These are phyloP conservation scores for Strigamia maritima DNA, from an alignment of 2,888 invertebrate species.

Conservation along the genomic window DNA sequence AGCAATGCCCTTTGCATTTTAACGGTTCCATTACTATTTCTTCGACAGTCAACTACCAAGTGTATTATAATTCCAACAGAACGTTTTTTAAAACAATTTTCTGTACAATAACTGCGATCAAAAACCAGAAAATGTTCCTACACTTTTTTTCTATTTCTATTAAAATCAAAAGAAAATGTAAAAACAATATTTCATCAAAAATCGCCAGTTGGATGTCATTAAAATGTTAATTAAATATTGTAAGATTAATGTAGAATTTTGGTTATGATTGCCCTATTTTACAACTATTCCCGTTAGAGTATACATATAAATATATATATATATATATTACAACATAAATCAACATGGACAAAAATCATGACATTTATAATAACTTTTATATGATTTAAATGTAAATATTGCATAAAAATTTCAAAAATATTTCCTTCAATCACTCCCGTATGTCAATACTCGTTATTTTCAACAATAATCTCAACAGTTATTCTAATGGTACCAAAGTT, in stretches of 20 bases:
- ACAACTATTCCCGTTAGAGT: no score
- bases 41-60: no score
- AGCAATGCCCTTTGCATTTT: no score
- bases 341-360: not conserved
- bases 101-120: not conserved
- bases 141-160: not conserved
- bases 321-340: not conserved
- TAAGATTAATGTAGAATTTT: not conserved
- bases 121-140: not conserved
- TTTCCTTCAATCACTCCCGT: not conserved
- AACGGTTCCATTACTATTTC: no score
- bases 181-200: no score
- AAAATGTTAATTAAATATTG: no score
- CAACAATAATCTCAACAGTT: not conserved
- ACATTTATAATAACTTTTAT: not conserved
- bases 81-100: not conserved
- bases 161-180: not conserved
- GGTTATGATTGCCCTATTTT: not conserved
- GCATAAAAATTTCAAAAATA: constrained; percentile 10
- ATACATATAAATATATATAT: no score
- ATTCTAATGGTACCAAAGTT: not conserved
- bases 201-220: no score
- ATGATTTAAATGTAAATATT: not conserved
- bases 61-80: not conserved
- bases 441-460: not conserved